phyloP scores from a whole-genome alignment of 2,888 invertebrate species.

The Epicampocera succincta region DNA sequence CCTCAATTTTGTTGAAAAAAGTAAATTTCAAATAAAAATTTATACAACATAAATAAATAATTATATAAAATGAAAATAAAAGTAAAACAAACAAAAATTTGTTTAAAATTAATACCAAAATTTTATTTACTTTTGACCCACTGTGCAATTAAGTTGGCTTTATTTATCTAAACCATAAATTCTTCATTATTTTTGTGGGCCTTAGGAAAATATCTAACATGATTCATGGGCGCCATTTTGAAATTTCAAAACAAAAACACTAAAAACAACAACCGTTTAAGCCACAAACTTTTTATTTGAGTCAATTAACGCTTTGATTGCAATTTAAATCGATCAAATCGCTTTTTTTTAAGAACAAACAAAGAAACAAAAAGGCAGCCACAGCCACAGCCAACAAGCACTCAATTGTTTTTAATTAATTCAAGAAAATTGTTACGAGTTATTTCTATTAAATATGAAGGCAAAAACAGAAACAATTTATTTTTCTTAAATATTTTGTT shows the following conservation, averaged over 20 bases:
- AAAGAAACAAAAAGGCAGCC: neutral
- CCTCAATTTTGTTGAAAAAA: no score
- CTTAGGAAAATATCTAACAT: neutral
- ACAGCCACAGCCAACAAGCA: neutral
- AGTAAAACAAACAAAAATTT: no score
- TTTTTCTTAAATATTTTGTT: constrained; percentile 14
- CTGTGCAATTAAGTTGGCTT: neutral
- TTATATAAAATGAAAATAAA: no score
- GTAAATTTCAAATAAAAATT: no score
- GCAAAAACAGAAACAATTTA: constrained; percentile 6
- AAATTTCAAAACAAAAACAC: neutral
- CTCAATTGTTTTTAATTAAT: constrained; percentile 52
- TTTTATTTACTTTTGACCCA: neutral
- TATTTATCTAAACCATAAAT: constrained; percentile 8
- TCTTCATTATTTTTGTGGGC: neutral
- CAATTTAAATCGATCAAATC: constrained; percentile 54
- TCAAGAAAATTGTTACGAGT: constrained; percentile 54
- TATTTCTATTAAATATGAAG: constrained; percentile 52
- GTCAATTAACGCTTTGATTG: constrained; percentile 66
- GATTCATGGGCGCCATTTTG: constrained; percentile 47
- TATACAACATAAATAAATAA: no score
- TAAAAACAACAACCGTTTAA: neutral
- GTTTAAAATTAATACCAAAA: neutral
- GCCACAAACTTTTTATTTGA: constrained; percentile 34
- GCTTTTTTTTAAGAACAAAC: constrained; percentile 15